Conservation (phyloP, 2,797 vertebrate species). For the Zenarchopterus dispar region DNA sequence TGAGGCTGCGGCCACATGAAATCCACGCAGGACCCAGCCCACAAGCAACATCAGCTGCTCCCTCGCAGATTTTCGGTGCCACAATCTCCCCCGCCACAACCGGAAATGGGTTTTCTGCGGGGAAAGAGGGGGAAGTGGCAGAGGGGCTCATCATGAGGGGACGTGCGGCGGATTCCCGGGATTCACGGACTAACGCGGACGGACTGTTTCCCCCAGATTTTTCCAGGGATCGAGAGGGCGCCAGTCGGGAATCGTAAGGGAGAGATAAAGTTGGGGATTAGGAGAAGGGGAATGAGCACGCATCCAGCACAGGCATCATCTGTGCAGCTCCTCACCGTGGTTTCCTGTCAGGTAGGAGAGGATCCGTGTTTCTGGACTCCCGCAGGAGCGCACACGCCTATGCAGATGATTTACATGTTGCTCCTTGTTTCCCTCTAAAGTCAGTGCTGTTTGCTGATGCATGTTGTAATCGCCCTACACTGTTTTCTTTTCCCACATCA, state of each 20-base stretch:
- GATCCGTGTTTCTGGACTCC: constrained; percentile 3
- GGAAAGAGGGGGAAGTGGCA: constrained; percentile 18
- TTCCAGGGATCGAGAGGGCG: background rate
- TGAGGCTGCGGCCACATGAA: constrained; percentile 39
- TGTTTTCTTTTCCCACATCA: too few species aligned
- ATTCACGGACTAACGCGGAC: constrained; percentile 18
- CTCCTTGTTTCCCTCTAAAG: background rate
- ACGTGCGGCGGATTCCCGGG: constrained; percentile 23
- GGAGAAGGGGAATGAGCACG: constrained; percentile 34
- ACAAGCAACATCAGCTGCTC: constrained; percentile 32
- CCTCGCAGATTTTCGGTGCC: constrained; percentile 4
- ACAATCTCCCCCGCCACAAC: background rate
- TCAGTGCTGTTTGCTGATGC: background rate
- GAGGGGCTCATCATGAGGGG: constrained; percentile 23
- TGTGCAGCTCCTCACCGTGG: constrained; percentile 17
- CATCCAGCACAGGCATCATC: background rate
- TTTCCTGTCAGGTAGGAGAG: constrained; percentile 48
- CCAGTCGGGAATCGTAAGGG: constrained; percentile 11
- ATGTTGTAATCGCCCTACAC: too few species aligned
- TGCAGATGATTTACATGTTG: constrained; percentile 40
- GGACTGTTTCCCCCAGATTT: constrained; percentile 3
- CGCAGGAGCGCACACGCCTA: constrained; percentile 1
- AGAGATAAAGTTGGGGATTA: constrained; percentile 30
- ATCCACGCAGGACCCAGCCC: constrained; percentile 19
- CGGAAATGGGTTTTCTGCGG: constrained; percentile 37